Conservation (phyloP, 2,888 invertebrate genomes). For the Acleris holmiana region DNA sequence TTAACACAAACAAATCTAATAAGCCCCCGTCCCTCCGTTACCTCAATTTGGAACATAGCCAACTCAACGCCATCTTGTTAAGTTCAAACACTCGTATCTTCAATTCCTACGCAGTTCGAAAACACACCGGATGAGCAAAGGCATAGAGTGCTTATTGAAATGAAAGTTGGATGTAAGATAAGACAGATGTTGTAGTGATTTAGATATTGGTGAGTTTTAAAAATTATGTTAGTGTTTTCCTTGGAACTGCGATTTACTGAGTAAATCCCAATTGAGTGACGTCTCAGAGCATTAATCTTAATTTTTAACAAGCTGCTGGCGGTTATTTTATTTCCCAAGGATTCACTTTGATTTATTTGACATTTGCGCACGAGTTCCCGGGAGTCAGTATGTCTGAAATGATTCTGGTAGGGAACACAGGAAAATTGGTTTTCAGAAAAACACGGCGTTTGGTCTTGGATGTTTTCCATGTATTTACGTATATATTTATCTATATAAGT, state of each 20-base stretch:
- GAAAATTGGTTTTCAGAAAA: conserved; percentile 1
- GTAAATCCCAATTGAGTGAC: conserved; percentile 42
- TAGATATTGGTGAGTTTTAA: conserved; percentile 29
- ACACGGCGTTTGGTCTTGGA: no score
- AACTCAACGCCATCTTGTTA: background rate
- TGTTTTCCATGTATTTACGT: no score
- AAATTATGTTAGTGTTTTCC: conserved; percentile 47
- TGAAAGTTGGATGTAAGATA: background rate
- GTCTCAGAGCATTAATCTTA: conserved; percentile 28
- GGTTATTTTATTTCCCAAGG: conserved; percentile 34
- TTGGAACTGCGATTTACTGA: conserved; percentile 55
- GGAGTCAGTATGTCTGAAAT: conserved; percentile 32
- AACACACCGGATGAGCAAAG: background rate
- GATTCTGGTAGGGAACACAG: conserved; percentile 2
- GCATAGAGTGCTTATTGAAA: background rate
- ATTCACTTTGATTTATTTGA: conserved; percentile 34
- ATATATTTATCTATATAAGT: no score
- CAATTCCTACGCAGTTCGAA: background rate
- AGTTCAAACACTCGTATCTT: conserved; percentile 13
- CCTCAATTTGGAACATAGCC: conserved; percentile 28
- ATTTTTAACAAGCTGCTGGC: conserved; percentile 34
- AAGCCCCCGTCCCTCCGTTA: conserved; percentile 22
- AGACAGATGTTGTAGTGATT: background rate
- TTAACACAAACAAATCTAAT: conserved; percentile 31
- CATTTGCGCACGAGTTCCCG: conserved; percentile 6